Base-by-base conservation (phyloP, 2,797 vertebrate genomes). In the Intellagama lesueurii region DNA sequence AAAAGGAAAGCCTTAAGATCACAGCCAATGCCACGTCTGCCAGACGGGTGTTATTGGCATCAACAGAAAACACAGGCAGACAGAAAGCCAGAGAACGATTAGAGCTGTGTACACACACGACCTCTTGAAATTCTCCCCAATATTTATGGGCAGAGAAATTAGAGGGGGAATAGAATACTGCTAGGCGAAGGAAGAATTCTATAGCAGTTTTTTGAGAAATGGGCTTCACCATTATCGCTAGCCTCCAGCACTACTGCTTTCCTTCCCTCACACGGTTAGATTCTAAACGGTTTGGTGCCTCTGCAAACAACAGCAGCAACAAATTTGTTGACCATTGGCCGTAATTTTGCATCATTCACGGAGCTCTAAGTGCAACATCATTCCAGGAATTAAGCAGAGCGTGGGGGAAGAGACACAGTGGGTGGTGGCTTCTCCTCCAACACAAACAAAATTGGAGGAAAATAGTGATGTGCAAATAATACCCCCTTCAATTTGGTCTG, bases 21-120 rank as follows among this genome's bases (percentile, higher is more conserved):
- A 7, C 69, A 35, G 40, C 35, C 66, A 78, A 35, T 32, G 89
- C 92, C 91, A 81, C 91, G 93, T 91, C 93, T 94, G 92, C 92
- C 92, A 94, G 92, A 91, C 22, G 87, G 28, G 60, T 76, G 60
- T 72, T 91, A 91, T 28, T 0, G 85, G 0, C 79, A 88, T 56
- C 30, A 28, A 49, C n/a, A 70, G 22, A 35, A 17, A 22, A 64
- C 4, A 64, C 60, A 64, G 60, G 3, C 60, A 64, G 60, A 22
- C 60, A 64, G 60, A 64, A 1, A 64, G 60, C 14, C 60, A 64
- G 60, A 19, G 8, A 77, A 77, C 44, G 11, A 47, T 76, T 28
- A 77, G 40, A 26, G 40, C 22, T 16, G 32, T 75, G 32, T 75
- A 32, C 17, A 75, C 52, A 56, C 8, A 7, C 4, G 32, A 11